Evolutionary conservation across 2,797 vertebrate genomes (phyloP).

Genomic region (Glossophaga mutica): DNA sequence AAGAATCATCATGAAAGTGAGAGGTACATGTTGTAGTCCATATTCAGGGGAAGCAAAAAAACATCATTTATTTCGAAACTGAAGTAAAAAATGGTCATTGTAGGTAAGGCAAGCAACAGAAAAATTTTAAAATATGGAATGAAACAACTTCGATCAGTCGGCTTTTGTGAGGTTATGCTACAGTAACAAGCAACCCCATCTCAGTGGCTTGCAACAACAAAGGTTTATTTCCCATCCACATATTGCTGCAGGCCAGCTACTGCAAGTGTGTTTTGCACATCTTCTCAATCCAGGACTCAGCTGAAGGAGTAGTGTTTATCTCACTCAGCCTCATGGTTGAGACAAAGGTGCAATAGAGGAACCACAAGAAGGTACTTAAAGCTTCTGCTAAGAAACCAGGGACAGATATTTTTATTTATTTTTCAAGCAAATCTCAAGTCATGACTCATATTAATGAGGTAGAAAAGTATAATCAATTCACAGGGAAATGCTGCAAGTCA

Average conservation of each 20-base stretch:
- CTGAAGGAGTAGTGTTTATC: neutral
- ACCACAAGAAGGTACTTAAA: neutral
- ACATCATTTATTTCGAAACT: neutral
- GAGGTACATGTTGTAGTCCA: neutral
- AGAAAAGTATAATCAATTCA: neutral
- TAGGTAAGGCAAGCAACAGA: neutral
- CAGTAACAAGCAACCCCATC: neutral
- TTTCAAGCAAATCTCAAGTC: slow-evolving; percentile 1
- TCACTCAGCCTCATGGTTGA: neutral
- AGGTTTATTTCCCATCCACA: neutral
- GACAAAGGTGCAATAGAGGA: neutral
- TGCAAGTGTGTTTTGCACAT: neutral
- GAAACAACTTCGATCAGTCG: neutral
- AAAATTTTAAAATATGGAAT: neutral
- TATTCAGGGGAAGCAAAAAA: neutral
- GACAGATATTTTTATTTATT: neutral
- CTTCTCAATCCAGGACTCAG: neutral
- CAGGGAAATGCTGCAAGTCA: neutral
- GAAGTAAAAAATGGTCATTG: neutral
- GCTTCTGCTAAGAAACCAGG: neutral
- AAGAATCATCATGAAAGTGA: neutral
- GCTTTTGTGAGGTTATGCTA: neutral
- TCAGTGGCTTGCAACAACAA: neutral
- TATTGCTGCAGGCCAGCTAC: neutral
- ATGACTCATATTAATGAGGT: neutral